Base-by-base conservation (phyloP, 2,797 vertebrate genomes). In the Amniataba percoides region DNA sequence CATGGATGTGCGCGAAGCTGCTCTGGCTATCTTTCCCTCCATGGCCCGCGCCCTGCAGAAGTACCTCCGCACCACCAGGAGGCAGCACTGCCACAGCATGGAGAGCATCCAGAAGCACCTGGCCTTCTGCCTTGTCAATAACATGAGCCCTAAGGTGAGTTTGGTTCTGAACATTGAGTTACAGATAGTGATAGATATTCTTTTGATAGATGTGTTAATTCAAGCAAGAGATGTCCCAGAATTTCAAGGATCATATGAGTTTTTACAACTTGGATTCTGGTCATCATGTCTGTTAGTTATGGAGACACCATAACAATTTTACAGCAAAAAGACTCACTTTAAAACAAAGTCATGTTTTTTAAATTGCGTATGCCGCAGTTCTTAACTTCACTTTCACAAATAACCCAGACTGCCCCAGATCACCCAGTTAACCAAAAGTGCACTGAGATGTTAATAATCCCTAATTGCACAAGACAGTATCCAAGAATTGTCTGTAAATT, bases 31-130 rank as follows among this genome's bases (percentile, higher is more conserved):
- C 83, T 99, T 99, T 86, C 98, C 98, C 0, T 98, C 98, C 14
- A 98, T 99, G 96, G 98, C 98, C 3, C 96, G 97, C 27, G 96
- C 97, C 0, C 91, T 99, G 88, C 98, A 99, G 95, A 99, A 98
- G 87, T 99, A 99, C 94, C 96, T 99, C 83, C 97, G 97, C 10
- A 97, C 97, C 88, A 99, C 98, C 0, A 96, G 97, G 71, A 96
- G 98, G 94, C 97, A 99, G 72, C 96, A 99, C 91, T 98, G 97
- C 90, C 97, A 99, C 94, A 99, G 96, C 94, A 99, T 99, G 98
- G 98, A 99, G 93, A 98, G 96, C 91, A 99, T 99, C 89, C 95
- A 99, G 92, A 97, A 97, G 79, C 98, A 99, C 83, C 94, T 99
- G 64, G 96, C 97, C 27, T 98, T 98, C 94, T 99, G 98, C 90